Percentiles rank a stretch among this genome's conserved stretches.
These are phyloP conservation scores for Pluvialis apricaria DNA, from an alignment of 2,113 vertebrate species.

Conservation along the genomic window DNA sequence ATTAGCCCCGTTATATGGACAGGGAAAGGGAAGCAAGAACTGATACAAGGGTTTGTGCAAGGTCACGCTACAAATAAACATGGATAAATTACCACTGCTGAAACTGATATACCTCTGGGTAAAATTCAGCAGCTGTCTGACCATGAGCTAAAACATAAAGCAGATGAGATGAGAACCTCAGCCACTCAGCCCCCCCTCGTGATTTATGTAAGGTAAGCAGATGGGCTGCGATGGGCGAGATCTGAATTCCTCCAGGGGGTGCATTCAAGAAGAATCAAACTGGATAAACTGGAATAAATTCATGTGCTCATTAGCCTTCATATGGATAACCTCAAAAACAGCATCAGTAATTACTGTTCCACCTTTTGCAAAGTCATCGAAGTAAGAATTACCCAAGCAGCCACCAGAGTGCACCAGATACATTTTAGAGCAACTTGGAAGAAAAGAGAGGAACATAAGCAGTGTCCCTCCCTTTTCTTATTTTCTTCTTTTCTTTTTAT, in stretches of 20 bases:
- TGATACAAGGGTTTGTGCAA: not conserved
- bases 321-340: not conserved
- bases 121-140: slow-evolving; percentile 16
- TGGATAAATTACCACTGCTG: not conserved
- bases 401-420: slow-evolving; percentile 66
- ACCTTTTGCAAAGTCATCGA: not conserved
- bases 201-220: not conserved
- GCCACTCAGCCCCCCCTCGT: not conserved
- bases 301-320: not conserved
- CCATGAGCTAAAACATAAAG: not conserved
- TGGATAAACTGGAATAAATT: not conserved
- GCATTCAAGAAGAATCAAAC: not conserved
- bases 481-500: not conserved
- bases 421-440: not conserved
- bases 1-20: not conserved
- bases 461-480: not conserved
- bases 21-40: not conserved
- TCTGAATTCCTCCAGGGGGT: not conserved
- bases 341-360: not conserved
- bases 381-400: not conserved
- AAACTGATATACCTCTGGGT: not conserved
- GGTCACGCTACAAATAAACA: not conserved
- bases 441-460: not conserved
- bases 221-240: not conserved
- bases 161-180: not conserved